Evolutionary conservation across 2,113 vertebrate species (phyloP), one percentile per base, ranked within the genome.

Genomic region (Arothron firmamentum): DNA sequence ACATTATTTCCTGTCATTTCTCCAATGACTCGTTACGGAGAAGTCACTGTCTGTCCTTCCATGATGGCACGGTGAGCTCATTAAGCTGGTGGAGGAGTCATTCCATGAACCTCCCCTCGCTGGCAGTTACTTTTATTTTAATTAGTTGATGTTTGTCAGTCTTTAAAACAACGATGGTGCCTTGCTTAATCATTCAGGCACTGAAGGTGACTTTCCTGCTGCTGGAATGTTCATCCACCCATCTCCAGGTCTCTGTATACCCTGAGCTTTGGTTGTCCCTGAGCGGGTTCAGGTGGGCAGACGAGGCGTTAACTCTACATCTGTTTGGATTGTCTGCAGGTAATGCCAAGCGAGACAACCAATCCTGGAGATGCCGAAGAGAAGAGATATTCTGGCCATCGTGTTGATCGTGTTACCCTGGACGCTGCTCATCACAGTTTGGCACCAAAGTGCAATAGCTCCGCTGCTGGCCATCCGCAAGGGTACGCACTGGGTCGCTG

Each of bases 321-420:
- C 21, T 1, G 3, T 52, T 2, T 52, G 34, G 23, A 53, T 47
- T 41, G 18, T 38, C 23, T 51, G 25, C 91, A 98, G 95, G 95
- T 96, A 94, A 98, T 94, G 94, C 94, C 90, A 92, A 96, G 92
- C 93, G 93, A 91, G 90, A 93, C 92, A 92, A 90, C 91, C 94
- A 95, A 91, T 91, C 92, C 93, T 95, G 94, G 96, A 99, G 94
- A 99, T 99, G 97, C 94, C 94, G 94, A 99, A 98, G 88, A 95
- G 97, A 95, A 95, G 97, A 91, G 96, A 98, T 92, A 94, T 98
- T 93, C 95, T 99, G 84, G 95, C 96, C 74, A 93, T 98, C 65
- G 93, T 99, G 88, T 95, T 99, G 91, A 99, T 99, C 59, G 95
- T 99, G 88, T 94, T 99, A 87, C 97, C 97, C 79, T 99, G 97